phyloP scores from a whole-genome alignment of 2,113 vertebrate species.

The Eonycteris spelaea region DNA sequence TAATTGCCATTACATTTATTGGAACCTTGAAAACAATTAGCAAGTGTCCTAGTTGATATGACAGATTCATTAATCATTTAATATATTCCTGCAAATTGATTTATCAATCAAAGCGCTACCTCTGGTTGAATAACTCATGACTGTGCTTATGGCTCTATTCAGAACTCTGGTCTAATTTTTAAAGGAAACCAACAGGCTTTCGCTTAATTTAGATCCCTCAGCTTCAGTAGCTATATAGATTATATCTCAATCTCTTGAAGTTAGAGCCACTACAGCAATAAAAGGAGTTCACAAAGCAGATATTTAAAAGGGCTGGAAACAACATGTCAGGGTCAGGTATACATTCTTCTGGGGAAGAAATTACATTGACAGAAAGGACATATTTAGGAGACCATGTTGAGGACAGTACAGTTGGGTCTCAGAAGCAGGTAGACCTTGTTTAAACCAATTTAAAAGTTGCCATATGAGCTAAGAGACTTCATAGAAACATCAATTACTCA shows the following conservation, averaged over 20 bases:
- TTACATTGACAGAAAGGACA: neutral
- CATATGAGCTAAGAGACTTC: neutral
- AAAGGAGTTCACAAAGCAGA: neutral
- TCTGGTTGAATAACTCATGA: conserved; percentile 60
- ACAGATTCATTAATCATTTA: conserved; percentile 79
- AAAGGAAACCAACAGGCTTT: neutral
- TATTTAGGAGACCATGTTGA: neutral
- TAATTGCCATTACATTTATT: conserved; percentile 76
- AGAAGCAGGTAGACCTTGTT: conserved; percentile 6
- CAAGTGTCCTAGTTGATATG: conserved; percentile 75
- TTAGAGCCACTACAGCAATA: neutral
- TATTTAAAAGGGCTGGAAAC: neutral
- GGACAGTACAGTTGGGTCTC: neutral
- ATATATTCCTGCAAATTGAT: conserved; percentile 76
- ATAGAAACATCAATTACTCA: neutral
- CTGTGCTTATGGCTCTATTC: conserved; percentile 54
- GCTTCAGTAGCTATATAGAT: neutral
- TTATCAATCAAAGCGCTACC: conserved; percentile 75
- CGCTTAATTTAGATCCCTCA: conserved; percentile 7
- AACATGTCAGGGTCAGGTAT: neutral
- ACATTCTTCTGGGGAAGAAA: neutral
- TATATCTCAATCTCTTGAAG: neutral
- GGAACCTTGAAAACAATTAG: conserved; percentile 79
- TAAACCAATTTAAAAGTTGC: conserved; percentile 11
- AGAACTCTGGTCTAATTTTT: conserved; percentile 16